phyloP scores from a whole-genome alignment of 2,113 vertebrate species.

The Smithornis capensis region DNA sequence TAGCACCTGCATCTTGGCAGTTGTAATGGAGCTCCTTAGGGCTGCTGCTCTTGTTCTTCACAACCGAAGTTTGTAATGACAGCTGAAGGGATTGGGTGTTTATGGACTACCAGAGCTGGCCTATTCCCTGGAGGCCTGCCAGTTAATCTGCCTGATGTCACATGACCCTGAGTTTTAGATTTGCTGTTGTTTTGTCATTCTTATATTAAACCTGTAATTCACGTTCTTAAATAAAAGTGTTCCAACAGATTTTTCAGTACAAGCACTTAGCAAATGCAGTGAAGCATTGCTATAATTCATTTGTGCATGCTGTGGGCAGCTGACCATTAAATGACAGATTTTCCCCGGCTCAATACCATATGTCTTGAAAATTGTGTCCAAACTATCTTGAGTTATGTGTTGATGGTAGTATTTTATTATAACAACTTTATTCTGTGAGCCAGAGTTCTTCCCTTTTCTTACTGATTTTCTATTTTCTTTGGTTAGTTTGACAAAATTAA shows the following conservation, averaged over 20 bases:
- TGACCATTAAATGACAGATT: constrained; percentile 51
- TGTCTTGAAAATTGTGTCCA: constrained; percentile 8
- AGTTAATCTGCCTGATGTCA: background rate
- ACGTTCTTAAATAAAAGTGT: background rate
- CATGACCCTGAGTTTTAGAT: background rate
- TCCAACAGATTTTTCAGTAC: constrained; percentile 13
- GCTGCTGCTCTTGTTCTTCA: background rate
- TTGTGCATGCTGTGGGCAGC: constrained; percentile 32
- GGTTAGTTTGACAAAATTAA: background rate
- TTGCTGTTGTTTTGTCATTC: background rate
- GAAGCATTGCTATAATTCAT: constrained; percentile 46
- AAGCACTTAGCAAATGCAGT: constrained; percentile 3
- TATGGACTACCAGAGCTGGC: background rate
- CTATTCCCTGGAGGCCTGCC: background rate
- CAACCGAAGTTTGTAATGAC: background rate
- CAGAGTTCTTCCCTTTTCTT: background rate
- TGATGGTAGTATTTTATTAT: constrained; percentile 31
- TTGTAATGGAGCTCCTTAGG: background rate
- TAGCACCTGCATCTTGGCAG: background rate
- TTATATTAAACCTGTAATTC: constrained; percentile 31
- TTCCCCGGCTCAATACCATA: background rate
- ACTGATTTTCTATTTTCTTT: background rate
- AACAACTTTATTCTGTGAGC: background rate
- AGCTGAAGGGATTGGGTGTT: background rate
- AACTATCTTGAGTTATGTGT: constrained; percentile 33